Conservation (phyloP, 2,113 vertebrate genomes). For the Puntigrus tetrazona region DNA sequence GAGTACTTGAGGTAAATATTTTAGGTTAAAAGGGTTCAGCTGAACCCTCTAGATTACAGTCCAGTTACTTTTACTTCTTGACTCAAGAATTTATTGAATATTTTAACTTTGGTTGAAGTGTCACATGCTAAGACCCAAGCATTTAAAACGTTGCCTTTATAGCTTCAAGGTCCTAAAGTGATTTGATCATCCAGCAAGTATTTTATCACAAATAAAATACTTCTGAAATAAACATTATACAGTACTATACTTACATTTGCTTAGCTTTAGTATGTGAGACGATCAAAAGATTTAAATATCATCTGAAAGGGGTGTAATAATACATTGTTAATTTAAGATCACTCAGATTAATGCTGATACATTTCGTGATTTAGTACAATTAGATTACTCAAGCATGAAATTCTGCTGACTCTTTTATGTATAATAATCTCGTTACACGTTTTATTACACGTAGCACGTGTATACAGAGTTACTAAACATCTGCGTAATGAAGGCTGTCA, state of each 20-base stretch:
- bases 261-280: not conserved
- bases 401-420: not conserved
- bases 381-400: not conserved
- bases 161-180: not conserved
- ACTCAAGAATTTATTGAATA: not conserved
- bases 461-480: not conserved
- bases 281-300: not conserved
- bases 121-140: not conserved
- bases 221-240: not conserved
- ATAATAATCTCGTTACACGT: not conserved
- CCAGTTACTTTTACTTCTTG: not conserved
- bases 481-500: not conserved
- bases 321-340: not conserved
- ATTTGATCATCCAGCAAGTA: not conserved
- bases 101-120: not conserved
- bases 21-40: not conserved
- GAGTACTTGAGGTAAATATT: not conserved
- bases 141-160: not conserved
- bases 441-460: not conserved
- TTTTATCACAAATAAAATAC: not conserved
- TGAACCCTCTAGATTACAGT: not conserved
- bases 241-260: not conserved
- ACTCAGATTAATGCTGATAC: not conserved
- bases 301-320: not conserved
- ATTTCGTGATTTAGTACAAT: not conserved